Evolutionary conservation across 2,888 invertebrate genomes (phyloP), one percentile per base, ranked within the genome.

Genomic region (Andrena trimmerana): DNA sequence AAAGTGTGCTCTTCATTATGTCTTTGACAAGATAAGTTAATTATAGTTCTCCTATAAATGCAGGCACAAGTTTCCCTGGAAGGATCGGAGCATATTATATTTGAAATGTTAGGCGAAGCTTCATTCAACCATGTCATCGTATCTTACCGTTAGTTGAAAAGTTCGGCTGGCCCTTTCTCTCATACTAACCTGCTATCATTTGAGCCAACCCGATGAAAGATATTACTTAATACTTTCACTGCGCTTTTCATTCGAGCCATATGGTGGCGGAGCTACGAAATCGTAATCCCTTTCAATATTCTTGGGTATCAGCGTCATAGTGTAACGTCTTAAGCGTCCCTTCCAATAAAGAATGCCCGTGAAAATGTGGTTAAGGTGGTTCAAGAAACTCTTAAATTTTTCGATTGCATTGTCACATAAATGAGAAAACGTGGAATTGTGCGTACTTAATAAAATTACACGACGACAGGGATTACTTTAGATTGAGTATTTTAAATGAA

Each of bases 171-270:
- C 16, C 42, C 16, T 42, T 73, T 62, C 67, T 31, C 52, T 27
- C 71, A 24, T 31, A 29, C 13, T 42, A 72, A 50, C 59, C 73
- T 10, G 60, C 29, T 36, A 67, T 52, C 13, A 24, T 67, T 54
- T 24, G 29, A 20, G 7, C 62, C 69, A 77, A 29, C 57, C 67
- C n/a, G 36, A 8, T 16, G n/a, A 33, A 76, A 72, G 81, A 75
- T 88, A 82, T 67, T 36, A 72, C 78, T 83, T 88, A 88, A 88
- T 88, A 88, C 81, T 81, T 70, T 57, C 50, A n/a, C 24, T 67
- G 73, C 73, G 76, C 83, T 78, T 88, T 86, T 85, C 85, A 86
- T 79, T 82, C 70, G 70, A 52, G 50, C 85, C 88, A 88, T 81
- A 83, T 85, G 86, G 86, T 69, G 85, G 67, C 81, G 65, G 57